A percentile compares a stretch with the other conserved stretches of the same genome.
phyloP scores from a whole-genome alignment of 2,888 invertebrate species.

The Herminia tarsipennalis region DNA sequence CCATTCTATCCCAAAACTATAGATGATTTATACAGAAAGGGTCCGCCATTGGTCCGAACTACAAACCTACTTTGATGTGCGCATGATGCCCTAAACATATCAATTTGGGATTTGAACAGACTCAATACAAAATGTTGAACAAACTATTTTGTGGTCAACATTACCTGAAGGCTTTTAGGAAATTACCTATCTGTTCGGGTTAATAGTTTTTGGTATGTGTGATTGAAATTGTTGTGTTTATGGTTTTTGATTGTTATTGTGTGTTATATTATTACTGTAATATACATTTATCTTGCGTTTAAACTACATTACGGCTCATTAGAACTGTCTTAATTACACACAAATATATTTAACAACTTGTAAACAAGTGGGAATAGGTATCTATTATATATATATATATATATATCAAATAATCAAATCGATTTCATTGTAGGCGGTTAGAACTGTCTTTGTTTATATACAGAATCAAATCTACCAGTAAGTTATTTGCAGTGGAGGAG shows the following conservation, averaged over 20 bases:
- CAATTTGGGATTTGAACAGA: conserved; percentile 58
- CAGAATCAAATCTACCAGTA: too few species aligned
- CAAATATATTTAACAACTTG: too few species aligned
- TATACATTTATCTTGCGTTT: too few species aligned
- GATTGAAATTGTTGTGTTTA: neutral
- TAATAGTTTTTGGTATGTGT: conserved; percentile 2
- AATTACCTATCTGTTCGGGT: conserved; percentile 4
- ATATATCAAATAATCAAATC: too few species aligned
- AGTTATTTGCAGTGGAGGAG: too few species aligned
- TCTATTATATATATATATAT: too few species aligned
- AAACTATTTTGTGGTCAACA: conserved; percentile 30
- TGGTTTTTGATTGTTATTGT: neutral
- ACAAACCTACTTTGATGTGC: conserved; percentile 74
- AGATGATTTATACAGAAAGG: conserved; percentile 75
- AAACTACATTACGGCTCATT: too few species aligned
- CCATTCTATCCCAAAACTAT: conserved; percentile 46
- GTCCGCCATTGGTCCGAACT: conserved; percentile 70
- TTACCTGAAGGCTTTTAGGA: conserved; percentile 28
- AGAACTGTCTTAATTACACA: too few species aligned
- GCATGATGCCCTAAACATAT: conserved; percentile 68
- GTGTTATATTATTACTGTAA: too few species aligned
- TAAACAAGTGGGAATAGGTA: too few species aligned
- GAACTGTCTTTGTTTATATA: too few species aligned
- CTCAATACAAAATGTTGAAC: conserved; percentile 34
- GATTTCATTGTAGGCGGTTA: too few species aligned